A percentile compares a stretch with the other conserved stretches of the same genome.
These are phyloP conservation scores for Pipistrellus nathusii DNA, from an alignment of 2,797 vertebrate genomes.

Conservation along the genomic window DNA sequence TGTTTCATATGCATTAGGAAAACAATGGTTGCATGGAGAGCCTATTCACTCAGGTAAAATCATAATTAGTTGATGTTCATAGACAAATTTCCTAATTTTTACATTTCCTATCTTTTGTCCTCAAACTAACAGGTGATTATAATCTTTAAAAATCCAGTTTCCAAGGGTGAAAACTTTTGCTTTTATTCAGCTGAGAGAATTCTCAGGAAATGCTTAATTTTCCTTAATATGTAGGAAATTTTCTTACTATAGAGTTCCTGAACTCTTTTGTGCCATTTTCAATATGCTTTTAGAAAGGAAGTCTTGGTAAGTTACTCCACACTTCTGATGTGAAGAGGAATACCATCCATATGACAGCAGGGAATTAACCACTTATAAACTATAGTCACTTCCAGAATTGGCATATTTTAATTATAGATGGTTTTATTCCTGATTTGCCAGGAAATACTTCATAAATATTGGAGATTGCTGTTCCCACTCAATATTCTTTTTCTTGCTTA, in stretches of 20 bases:
- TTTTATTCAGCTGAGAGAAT: not conserved
- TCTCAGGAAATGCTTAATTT: slow-evolving; percentile 25
- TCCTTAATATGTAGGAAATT: not conserved
- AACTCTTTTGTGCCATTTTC: not conserved
- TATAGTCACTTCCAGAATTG: not conserved
- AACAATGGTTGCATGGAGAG: not conserved
- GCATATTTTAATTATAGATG: not conserved
- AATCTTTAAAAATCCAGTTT: not conserved
- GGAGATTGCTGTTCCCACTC: not conserved
- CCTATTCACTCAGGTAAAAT: not conserved
- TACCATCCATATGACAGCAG: not conserved
- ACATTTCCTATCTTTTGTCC: not conserved
- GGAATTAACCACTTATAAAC: not conserved
- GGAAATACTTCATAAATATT: not conserved
- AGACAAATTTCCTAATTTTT: not conserved
- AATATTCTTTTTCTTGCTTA: not conserved
- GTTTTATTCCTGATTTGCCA: not conserved
- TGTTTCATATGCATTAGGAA: slow-evolving; percentile 27
- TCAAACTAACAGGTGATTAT: not conserved
- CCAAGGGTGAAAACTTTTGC: not conserved
- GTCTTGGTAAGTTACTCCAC: not conserved
- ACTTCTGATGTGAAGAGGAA: not conserved
- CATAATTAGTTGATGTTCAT: slow-evolving; percentile 24
- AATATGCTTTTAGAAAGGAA: not conserved
- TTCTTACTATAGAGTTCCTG: not conserved